Evolutionary conservation across 2,888 invertebrate species (phyloP).

Genomic region (Melangyna quadrimaculata): DNA sequence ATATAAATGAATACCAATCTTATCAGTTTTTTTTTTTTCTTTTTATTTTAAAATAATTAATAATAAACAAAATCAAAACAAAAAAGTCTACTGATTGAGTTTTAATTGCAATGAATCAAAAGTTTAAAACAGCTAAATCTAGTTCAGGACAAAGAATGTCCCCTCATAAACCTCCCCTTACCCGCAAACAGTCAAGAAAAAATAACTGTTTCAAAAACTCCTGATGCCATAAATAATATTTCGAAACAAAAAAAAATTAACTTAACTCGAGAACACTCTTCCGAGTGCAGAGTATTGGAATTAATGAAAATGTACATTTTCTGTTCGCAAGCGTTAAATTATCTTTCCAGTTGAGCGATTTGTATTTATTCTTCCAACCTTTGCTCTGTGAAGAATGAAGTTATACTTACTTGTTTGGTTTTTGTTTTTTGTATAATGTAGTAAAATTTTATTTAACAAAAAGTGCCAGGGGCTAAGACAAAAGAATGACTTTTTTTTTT

Average conservation of each 20-base stretch:
- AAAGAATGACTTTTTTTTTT: not conserved
- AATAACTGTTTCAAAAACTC: constrained; percentile 37
- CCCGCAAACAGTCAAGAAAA: not conserved
- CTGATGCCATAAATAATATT: constrained; percentile 56
- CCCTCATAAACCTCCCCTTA: not conserved
- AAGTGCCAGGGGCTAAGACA: not conserved
- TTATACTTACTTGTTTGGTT: constrained; percentile 16
- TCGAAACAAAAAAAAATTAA: constrained; percentile 19
- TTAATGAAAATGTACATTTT: constrained; percentile 70
- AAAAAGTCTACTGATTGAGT: constrained; percentile 49
- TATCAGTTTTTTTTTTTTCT: constrained; percentile 8
- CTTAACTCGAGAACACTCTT: not conserved
- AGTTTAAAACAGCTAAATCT: not conserved
- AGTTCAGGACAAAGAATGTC: not conserved
- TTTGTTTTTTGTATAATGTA: not conserved
- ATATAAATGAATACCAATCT: constrained; percentile 11
- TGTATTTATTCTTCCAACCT: constrained; percentile 27
- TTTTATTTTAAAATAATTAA: constrained; percentile 12
- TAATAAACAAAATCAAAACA: not conserved
- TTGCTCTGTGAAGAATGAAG: constrained; percentile 39
- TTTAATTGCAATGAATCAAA: constrained; percentile 68
- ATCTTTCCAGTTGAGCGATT: constrained; percentile 65
- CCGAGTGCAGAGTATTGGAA: constrained; percentile 67
- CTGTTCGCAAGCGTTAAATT: constrained; percentile 70
- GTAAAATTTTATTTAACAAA: not conserved